Percentiles rank a stretch among this genome's conserved stretches.
Evolutionary conservation across 2,888 invertebrate genomes (phyloP).

Genomic region (Callimorpha dominula): DNA sequence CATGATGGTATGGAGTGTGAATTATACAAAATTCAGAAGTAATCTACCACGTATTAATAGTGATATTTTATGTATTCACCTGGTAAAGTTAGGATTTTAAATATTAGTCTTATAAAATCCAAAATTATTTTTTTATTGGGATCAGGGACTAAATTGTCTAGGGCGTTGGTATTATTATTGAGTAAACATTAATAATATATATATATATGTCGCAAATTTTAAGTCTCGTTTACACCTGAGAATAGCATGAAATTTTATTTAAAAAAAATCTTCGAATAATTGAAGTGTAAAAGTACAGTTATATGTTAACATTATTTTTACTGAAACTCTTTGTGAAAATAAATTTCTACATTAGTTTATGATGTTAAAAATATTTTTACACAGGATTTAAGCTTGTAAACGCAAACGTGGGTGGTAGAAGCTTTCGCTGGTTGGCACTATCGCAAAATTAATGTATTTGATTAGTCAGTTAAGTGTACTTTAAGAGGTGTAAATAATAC

Average conservation of each 20-base stretch:
- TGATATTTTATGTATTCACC: conserved; percentile 52
- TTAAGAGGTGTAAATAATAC: conserved; percentile 83
- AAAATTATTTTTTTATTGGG: conserved; percentile 68
- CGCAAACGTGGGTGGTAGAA: conserved; percentile 65
- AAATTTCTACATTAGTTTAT: neutral
- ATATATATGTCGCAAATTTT: conserved; percentile 1
- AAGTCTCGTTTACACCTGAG: neutral
- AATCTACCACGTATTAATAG: conserved; percentile 37
- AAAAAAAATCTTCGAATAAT: conserved; percentile 5
- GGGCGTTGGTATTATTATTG: conserved; percentile 34
- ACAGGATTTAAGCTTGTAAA: conserved; percentile 56
- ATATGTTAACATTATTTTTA: neutral
- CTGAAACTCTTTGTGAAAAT: neutral
- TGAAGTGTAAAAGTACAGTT: neutral
- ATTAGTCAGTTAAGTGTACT: conserved; percentile 75
- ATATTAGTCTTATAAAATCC: conserved; percentile 58
- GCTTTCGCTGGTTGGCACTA: conserved; percentile 74
- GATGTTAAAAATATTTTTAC: conserved; percentile 34
- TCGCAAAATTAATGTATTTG: conserved; percentile 73
- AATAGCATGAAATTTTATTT: neutral
- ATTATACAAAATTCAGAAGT: conserved; percentile 43
- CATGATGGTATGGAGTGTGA: conserved; percentile 29
- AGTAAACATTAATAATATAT: conserved; percentile 22
- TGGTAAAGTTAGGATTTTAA: conserved; percentile 51
- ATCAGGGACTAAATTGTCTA: conserved; percentile 43